These are phyloP conservation scores for Notoglanidium macrostoma DNA, from an alignment of 2,797 vertebrate species.

Conservation along the genomic window DNA sequence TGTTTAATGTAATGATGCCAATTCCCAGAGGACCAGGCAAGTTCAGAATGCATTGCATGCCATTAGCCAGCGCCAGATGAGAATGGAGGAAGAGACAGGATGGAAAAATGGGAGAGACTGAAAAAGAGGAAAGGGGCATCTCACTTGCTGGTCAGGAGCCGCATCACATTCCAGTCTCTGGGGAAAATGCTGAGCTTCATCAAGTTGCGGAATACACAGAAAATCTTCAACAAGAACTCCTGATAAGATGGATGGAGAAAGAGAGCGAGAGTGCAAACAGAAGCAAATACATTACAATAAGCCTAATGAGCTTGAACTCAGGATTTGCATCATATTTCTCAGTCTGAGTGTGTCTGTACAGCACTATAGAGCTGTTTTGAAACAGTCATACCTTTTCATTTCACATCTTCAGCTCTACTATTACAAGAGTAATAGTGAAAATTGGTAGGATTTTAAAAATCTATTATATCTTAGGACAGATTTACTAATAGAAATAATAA, in stretches of 20 bases:
- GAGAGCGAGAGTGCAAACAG: background rate
- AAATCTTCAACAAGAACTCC: constrained; percentile 98
- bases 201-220: constrained; percentile 98
- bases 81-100: constrained; percentile 34
- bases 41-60: constrained; percentile 31
- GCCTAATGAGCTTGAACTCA: constrained; percentile 11
- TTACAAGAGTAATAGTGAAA: background rate
- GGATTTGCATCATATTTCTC: background rate
- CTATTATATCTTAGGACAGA: background rate
- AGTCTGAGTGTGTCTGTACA: background rate
- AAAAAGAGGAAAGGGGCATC: constrained; percentile 50
- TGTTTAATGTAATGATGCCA: constrained; percentile 25
- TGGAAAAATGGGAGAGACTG: constrained; percentile 29
- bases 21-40: constrained; percentile 19
- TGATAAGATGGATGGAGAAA: constrained; percentile 58
- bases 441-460: background rate
- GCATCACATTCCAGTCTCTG: constrained; percentile 98
- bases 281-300: background rate
- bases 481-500: background rate
- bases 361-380: background rate
- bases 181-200: constrained; percentile 99
- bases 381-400: background rate
- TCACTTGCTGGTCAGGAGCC: constrained; percentile 98
- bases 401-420: background rate
- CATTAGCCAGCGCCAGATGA: constrained; percentile 26